These are phyloP conservation scores for Glareola pratincola DNA, from an alignment of 2,113 vertebrate species.

Conservation along the genomic window DNA sequence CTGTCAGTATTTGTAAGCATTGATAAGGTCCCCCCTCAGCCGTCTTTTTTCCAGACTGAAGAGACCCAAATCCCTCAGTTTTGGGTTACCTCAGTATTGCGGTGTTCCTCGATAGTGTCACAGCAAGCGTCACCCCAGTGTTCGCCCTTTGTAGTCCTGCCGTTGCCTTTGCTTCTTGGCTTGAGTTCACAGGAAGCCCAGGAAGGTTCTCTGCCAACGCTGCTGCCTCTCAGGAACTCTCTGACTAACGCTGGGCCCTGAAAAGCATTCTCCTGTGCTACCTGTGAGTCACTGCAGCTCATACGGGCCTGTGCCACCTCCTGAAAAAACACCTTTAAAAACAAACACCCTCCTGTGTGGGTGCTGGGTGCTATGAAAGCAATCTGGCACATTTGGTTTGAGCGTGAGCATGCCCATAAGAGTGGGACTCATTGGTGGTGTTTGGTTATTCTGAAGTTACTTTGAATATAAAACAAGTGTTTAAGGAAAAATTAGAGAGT, in stretches of 20 bases:
- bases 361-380: not conserved
- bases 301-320: not conserved
- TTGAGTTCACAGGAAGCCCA: accelerated
- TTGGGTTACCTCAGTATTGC: too few relatives aligned
- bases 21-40: too few relatives aligned
- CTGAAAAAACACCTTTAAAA: not conserved
- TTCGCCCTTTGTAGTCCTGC: not conserved
- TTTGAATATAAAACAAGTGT: not conserved
- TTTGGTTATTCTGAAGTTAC: not conserved
- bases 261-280: not conserved
- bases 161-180: not conserved
- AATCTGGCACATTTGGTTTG: not conserved
- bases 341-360: too few relatives aligned
- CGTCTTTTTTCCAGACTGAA: too few relatives aligned
- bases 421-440: not conserved
- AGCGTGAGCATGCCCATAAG: accelerated
- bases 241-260: not conserved
- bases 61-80: too few relatives aligned
- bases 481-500: not conserved
- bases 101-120: not conserved
- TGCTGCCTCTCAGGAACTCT: not conserved
- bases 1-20: too few relatives aligned
- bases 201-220: not conserved
- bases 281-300: not conserved
- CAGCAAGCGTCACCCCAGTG: not conserved